Evolutionary conservation across 2,888 invertebrate species (phyloP).

Genomic region (Parascotia fuliginaria): DNA sequence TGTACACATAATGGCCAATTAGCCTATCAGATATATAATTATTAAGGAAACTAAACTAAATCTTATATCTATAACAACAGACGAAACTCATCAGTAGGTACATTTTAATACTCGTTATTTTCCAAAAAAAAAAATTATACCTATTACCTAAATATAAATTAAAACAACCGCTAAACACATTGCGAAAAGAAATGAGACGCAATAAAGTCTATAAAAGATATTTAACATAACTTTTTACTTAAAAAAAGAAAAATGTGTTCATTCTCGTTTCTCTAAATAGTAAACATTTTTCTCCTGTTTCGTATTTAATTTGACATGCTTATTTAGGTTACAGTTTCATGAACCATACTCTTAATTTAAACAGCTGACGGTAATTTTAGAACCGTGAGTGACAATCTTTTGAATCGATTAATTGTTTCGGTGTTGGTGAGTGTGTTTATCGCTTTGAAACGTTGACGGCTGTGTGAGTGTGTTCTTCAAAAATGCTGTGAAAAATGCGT

Average conservation of each 20-base stretch:
- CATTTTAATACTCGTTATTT: too few species aligned
- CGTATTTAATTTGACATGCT: neutral
- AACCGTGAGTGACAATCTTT: conserved; percentile 32
- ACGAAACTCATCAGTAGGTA: too few species aligned
- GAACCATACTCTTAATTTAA: conserved; percentile 28
- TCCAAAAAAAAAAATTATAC: too few species aligned
- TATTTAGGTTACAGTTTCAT: conserved; percentile 18
- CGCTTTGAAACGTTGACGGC: conserved; percentile 8
- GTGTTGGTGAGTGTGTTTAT: too few species aligned
- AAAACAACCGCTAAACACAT: too few species aligned
- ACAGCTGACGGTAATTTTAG: conserved; percentile 28
- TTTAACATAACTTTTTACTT: neutral
- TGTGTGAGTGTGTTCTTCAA: conserved; percentile 6
- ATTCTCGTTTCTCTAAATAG: neutral
- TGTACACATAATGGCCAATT: too few species aligned
- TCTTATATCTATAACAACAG: too few species aligned
- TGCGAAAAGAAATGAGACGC: too few species aligned
- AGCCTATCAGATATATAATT: too few species aligned
- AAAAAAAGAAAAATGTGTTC: neutral
- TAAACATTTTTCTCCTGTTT: neutral
- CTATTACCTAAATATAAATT: too few species aligned
- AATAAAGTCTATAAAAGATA: neutral
- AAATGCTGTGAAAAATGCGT: conserved; percentile 2
- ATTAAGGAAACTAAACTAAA: too few species aligned
- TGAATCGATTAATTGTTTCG: conserved; percentile 35